phyloP scores from a whole-genome alignment of 1,140 invertebrate species.

The Sycophaga agraensis region DNA sequence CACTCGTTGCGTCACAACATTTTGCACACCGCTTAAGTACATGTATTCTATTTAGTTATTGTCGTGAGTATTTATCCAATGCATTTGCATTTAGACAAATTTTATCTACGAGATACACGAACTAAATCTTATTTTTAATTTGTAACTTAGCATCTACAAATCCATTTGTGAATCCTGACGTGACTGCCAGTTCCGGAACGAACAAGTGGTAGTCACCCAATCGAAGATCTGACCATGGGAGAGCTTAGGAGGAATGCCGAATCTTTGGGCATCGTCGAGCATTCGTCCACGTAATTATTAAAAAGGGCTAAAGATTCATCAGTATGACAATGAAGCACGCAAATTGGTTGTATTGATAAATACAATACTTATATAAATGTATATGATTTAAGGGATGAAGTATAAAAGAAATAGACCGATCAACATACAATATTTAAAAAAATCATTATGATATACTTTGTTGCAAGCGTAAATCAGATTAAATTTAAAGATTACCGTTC shows the following conservation, averaged over 20 bases:
- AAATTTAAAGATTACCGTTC: constrained; percentile 5
- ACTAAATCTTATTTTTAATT: constrained; percentile 33
- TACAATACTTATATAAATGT: no score
- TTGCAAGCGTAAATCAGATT: no score
- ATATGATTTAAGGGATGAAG: no score
- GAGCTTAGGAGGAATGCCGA: not conserved
- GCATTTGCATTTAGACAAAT: not conserved
- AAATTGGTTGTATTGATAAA: no score
- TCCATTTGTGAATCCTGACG: constrained; percentile 46
- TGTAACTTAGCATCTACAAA: constrained; percentile 47
- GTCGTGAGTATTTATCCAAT: not conserved
- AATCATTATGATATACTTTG: no score
- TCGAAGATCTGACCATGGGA: constrained; percentile 22
- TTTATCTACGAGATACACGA: not conserved
- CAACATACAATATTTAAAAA: no score
- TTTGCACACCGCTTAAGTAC: no score
- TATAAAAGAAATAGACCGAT: no score
- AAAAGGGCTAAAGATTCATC: no score
- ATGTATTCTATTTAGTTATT: not conserved
- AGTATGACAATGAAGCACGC: no score
- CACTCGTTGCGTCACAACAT: no score
- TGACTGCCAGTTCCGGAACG: constrained; percentile 34
- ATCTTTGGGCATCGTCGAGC: not conserved
- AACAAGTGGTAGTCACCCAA: constrained; percentile 47
- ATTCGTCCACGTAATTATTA: constrained; percentile 14